Evolutionary conservation across 2,888 invertebrate genomes (phyloP), one percentile per base, ranked within the genome.

Genomic region (Hypolimnas misippus): DNA sequence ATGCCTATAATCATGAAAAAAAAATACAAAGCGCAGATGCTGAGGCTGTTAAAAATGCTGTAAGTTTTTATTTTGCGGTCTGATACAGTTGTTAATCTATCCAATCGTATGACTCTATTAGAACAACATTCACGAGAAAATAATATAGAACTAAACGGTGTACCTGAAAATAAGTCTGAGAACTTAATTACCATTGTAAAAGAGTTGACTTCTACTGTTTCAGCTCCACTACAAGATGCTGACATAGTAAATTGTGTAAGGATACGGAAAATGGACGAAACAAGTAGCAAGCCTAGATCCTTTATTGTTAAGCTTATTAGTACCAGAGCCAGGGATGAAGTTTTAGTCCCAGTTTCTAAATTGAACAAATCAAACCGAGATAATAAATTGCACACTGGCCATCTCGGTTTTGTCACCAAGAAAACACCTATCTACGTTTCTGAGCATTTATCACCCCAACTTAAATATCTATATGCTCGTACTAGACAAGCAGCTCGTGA

Each of bases 11-110:
- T 50, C 49, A 50, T 25, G 25, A 50, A 25, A 50, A n/a, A n/a
- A 8, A 50, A 50, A 50, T 50, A 25, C 25, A 25, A 25, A 25
- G 25, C 10, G 49, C 49, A 21, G 49, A 25, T 25, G 49, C 25
- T 50, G 49, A 50, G 49, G 49, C 49, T 50, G 49, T 50, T 12
- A 25, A 50, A 25, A 50, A 50, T 21, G 49, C 49, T 50, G 49
- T 50, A 25, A 50, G 25, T 21, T 6, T 25, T 50, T 50, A 50
- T 50, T 50, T 50, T 50, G 21, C 49, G 17, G 12, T n/a, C n/a
- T n/a, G n/a, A n/a, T n/a, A n/a, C n/a, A n/a, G n/a, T n/a, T n/a
- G n/a, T n/a, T n/a, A n/a, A n/a, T n/a, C n/a, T n/a, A n/a, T n/a
- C n/a, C n/a, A n/a, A n/a, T n/a, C n/a, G n/a, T n/a, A n/a, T n/a